Evolutionary conservation across 2,797 vertebrate species (phyloP).

Genomic region (Sebastes alutus): DNA sequence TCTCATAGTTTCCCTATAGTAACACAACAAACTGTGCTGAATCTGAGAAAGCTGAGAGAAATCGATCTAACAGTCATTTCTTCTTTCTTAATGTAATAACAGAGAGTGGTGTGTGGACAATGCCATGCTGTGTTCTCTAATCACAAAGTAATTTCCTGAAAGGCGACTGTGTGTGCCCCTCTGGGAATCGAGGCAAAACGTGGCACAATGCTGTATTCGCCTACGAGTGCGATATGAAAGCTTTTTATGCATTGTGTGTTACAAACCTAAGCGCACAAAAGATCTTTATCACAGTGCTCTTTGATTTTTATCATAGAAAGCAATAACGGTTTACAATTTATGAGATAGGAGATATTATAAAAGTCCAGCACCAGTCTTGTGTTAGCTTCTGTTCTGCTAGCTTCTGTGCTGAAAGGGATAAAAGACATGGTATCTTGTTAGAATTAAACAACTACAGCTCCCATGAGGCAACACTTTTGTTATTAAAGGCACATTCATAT

Average conservation of each 20-base stretch:
- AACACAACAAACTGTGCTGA: not conserved
- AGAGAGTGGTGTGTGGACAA: constrained; percentile 40
- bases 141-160: constrained; percentile 27
- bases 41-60: not conserved
- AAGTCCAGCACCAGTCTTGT: not conserved
- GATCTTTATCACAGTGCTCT: not conserved
- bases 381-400: not conserved
- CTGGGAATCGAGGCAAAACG: constrained; percentile 6
- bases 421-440: too few relatives aligned
- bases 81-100: not conserved
- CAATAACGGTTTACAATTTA: not conserved
- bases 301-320: not conserved
- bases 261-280: not conserved
- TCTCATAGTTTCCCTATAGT: not conserved
- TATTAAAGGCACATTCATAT: too few relatives aligned
- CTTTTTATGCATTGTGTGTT: not conserved
- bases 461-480: too few relatives aligned
- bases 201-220: constrained; percentile 13
- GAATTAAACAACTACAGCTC: too few relatives aligned
- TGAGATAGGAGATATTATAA: not conserved
- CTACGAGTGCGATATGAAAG: not conserved
- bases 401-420: too few relatives aligned
- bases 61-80: not conserved
- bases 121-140: constrained; percentile 30
- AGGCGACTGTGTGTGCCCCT: constrained; percentile 15